Evolutionary conservation across 2,888 invertebrate genomes (phyloP), one percentile per base, ranked within the genome.

Genomic region (Epinotia ramella): DNA sequence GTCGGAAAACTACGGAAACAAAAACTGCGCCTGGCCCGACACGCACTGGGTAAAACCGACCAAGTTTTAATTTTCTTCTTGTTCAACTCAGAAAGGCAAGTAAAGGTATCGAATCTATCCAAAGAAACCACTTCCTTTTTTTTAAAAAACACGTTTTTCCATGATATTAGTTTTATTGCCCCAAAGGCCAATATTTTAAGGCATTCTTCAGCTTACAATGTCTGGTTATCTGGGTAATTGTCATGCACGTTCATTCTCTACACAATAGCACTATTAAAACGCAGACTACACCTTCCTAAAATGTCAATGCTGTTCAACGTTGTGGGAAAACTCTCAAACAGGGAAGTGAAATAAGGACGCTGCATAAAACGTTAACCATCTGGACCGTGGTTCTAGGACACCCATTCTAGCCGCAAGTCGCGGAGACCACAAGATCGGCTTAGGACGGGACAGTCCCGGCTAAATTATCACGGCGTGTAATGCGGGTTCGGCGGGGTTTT

Each of bases 341-440:
- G 75, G 16, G 66, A 59, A 78, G 77, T 76, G 76, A 76, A 79
- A 78, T 78, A 77, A 78, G 76, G 77, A 76, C 78, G 79, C 79
- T 79, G 81, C 85, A 86, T 88, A 87, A 88, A 89, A 88, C 88
- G 87, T 87, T 87, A 86, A 88, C 80, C 87, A 89, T 87, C 86
- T 88, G 86, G 86, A 84, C 87, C 80, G 79, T 76, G 80, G 79
- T 86, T 87, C 87, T 85, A 86, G 86, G 84, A 87, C 86, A 81
- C 81, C 78, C 78, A 89, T 86, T 83, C 84, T 79, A 81, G 84
- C 80, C 75, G 65, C 76, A 76, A 72, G 67, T 63, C 71, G 62
- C 46, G 62, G 66, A 13, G 33, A 76, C 76, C 72, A 67, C 66
- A 76, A 62, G 56, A 72, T 70, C 62, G 72, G 72, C 71, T 76